phyloP scores from a whole-genome alignment of 2,888 invertebrate genomes.

The Pilophorus perplexus region DNA sequence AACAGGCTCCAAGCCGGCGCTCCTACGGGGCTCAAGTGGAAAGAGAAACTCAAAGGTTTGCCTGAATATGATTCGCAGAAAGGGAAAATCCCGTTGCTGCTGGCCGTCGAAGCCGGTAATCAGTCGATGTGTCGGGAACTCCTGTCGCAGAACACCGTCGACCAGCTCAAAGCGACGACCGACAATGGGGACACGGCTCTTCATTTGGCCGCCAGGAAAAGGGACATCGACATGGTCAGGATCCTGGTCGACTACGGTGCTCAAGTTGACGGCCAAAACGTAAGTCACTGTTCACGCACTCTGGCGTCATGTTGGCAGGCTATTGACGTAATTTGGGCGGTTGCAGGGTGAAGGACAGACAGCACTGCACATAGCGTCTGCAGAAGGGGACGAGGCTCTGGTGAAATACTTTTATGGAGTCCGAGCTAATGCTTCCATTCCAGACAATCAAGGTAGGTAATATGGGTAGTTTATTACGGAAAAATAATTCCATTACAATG shows the following conservation, averaged over 20 bases:
- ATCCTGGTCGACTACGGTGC: slow-evolving; percentile 91
- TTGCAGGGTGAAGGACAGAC: slow-evolving; percentile 83
- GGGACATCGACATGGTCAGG: slow-evolving; percentile 89
- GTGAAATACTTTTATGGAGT: slow-evolving; percentile 95
- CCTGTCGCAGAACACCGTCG: slow-evolving; percentile 78
- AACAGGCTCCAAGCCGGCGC: slow-evolving; percentile 50
- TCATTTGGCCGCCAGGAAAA: slow-evolving; percentile 88
- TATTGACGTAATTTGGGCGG: too few relatives aligned
- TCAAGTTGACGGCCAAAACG: slow-evolving; percentile 85
- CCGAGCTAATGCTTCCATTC: slow-evolving; percentile 89
- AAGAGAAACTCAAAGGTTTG: slow-evolving; percentile 40
- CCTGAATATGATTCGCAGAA: slow-evolving; percentile 62
- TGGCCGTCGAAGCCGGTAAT: slow-evolving; percentile 93
- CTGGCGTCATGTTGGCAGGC: too few relatives aligned
- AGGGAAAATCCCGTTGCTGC: slow-evolving; percentile 88
- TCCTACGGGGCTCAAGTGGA: slow-evolving; percentile 43
- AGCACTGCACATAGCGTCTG: slow-evolving; percentile 90
- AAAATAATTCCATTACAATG: too few relatives aligned
- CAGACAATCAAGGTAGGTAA: slow-evolving; percentile 78
- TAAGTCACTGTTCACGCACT: slow-evolving; percentile 54
- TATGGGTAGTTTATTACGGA: slow-evolving; percentile 44
- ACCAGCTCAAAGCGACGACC: slow-evolving; percentile 81
- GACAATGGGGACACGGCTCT: slow-evolving; percentile 89
- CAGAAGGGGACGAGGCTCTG: slow-evolving; percentile 90
- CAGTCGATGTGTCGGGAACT: slow-evolving; percentile 93